Base-by-base conservation (phyloP, 2,888 invertebrate genomes). In the Epiblema foenella region DNA sequence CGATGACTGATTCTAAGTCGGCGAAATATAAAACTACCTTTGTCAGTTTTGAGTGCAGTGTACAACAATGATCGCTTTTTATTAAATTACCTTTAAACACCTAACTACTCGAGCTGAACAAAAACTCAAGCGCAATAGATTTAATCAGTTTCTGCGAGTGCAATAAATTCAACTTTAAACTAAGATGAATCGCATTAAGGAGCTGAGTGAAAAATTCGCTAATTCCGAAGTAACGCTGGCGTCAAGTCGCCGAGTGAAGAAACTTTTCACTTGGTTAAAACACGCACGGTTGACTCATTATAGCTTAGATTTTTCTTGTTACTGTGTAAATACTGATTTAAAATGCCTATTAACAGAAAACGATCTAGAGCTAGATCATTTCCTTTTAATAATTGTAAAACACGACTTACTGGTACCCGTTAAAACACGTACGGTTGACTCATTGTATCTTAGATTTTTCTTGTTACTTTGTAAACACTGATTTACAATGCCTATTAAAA, bases 201-300 rank as follows among this genome's bases (percentile, higher is more conserved):
- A 78, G 81, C 79, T 79, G 78, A 85, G 87, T 89, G 89, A 90
- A 90, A 90, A 91, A 90, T 90, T 88, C 84, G 85, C 88, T 90
- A 89, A 89, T 89, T 88, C 84, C 82, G 80, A 86, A 88, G 86
- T 85, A 85, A 85, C 81, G 82, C 75, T 79, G 82, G 81, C 71
- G 72, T 75, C 52, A 24, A n/a, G 37, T 3, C n/a, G 18, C 42
- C 24, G 70, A 52, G 11, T 10, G 65, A 54, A 60, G 46, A 54
- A 10, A 52, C 65, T 60, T 37, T n/a, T 7, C n/a, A 24, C 39
- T 64, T 20, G 0, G 20, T 39, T 39, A 1, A 15, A 37, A 63
- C 17, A 64, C 24, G 51, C 9, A 9, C 51, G 18, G 18, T 42
- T 24, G 10, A 9, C 7, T n/a, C 0, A 8, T 8, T 15, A 2